Base-by-base conservation (phyloP, 2,888 invertebrate species). In the Strigamia maritima region DNA sequence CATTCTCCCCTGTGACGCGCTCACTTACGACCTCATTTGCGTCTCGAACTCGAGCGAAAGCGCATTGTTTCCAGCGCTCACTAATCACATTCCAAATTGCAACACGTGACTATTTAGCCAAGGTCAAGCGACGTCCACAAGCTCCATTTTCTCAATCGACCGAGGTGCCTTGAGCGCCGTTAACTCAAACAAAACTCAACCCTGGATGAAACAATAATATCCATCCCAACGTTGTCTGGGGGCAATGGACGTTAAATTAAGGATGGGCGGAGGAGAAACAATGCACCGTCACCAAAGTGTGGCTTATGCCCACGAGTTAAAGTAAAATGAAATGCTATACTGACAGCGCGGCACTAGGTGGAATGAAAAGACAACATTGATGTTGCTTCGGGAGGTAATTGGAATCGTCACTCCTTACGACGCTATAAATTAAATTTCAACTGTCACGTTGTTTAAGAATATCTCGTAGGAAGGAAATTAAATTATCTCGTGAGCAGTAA, bases 21-120 rank as follows among this genome's bases (percentile, higher is more conserved):
- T 60, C 60, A 60, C 60, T 60, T 60, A 60, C 60, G 60, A 60
- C 8, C 60, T 60, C 60, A 60, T 60, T 60, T 60, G 60, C 60
- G 60, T 54, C 54, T 60, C 22, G 19, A 60, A 19, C 54, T 60
- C 22, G 19, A 60, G 60, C 44, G 44, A 60, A 10, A 24, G 60
- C 2, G 19, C 60, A 60, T 60, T 60, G 60, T 60, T 60, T 60
- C 60, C 60, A 60, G 10, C 60, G 60, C 60, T 3, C 60, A 60
- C 60, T 60, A 60, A 60, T 60, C 60, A 60, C 60, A 60, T 60
- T 60, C 60, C 60, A 60, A 54, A 60, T 19, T 8, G 24, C 10
- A 19, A 16, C 60, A 60, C 60, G 60, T 60, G 60, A 60, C 60
- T 44, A 44, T 44, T 31, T 44, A 44, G 44, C 44, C 60, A 60